phyloP scores from a whole-genome alignment of 2,113 vertebrate genomes.

The Colaptes auratus region DNA sequence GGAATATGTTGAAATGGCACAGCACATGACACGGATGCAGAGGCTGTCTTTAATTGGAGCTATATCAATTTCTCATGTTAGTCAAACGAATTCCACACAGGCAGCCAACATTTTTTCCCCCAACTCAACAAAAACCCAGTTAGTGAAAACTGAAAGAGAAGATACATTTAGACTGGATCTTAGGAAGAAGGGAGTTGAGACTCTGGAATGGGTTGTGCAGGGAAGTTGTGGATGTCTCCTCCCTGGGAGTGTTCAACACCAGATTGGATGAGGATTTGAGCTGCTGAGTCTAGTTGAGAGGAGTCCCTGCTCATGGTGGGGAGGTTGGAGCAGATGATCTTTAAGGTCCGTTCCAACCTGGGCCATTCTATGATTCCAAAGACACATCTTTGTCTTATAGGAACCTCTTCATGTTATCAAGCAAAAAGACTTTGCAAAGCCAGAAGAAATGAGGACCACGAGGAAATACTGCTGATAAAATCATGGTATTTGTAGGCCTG shows the following conservation, averaged over 20 bases:
- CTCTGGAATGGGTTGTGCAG: no score
- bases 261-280: no score
- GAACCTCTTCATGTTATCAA: not conserved
- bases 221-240: no score
- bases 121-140: not conserved
- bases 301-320: no score
- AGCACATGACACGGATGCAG: not conserved
- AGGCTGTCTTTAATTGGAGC: not conserved
- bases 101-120: not conserved
- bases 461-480: constrained; percentile 6
- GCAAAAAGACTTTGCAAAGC: not conserved
- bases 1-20: not conserved
- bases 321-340: no score
- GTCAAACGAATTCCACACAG: not conserved
- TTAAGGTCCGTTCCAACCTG: no score
- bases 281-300: no score
- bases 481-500: not conserved
- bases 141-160: not conserved
- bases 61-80: not conserved
- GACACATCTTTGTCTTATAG: not conserved
- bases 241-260: no score
- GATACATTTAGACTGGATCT: not conserved
- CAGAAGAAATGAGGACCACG: not conserved
- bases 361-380: not conserved
- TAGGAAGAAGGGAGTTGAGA: no score